Evolutionary conservation across 2,888 invertebrate species (phyloP).

Genomic region (Seira ritae): DNA sequence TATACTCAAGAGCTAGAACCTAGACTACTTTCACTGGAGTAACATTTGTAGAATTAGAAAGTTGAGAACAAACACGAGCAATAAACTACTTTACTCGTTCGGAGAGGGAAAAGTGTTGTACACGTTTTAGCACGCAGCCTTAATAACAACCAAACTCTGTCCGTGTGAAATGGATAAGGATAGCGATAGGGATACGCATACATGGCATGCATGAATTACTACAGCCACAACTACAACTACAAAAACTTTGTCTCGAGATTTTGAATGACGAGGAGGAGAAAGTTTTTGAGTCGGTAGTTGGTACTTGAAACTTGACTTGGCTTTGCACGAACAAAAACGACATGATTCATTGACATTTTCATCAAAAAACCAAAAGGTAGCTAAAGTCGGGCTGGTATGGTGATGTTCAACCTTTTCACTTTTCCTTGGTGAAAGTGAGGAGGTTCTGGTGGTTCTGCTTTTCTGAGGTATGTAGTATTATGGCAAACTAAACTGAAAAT

Average conservation of each 20-base stretch:
- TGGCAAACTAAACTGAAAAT: background rate
- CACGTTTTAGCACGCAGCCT: background rate
- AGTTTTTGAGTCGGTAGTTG: background rate
- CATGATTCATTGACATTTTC: slow-evolving; percentile 63
- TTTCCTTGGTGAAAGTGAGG: slow-evolving; percentile 17
- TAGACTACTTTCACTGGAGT: too few species aligned
- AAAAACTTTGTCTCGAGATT: too few species aligned
- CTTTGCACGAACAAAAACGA: background rate
- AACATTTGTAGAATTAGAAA: too few species aligned
- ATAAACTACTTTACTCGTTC: background rate
- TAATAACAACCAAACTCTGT: too few species aligned
- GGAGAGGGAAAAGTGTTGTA: background rate
- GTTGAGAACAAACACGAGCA: background rate
- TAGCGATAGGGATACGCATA: too few species aligned
- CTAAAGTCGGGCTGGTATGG: too few species aligned
- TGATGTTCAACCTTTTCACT: slow-evolving; percentile 24
- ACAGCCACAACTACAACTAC: background rate
- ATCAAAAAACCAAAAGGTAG: slow-evolving; percentile 33
- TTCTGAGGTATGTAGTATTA: too few species aligned
- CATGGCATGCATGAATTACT: slow-evolving; percentile 3
- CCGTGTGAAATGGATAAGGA: slow-evolving; percentile 6
- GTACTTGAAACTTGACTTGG: background rate
- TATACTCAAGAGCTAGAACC: slow-evolving; percentile 8
- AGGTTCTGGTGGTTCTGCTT: too few species aligned
- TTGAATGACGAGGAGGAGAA: background rate